These are phyloP conservation scores for Phylloscopus collybita DNA, from an alignment of 2,797 vertebrate species.

Conservation along the genomic window DNA sequence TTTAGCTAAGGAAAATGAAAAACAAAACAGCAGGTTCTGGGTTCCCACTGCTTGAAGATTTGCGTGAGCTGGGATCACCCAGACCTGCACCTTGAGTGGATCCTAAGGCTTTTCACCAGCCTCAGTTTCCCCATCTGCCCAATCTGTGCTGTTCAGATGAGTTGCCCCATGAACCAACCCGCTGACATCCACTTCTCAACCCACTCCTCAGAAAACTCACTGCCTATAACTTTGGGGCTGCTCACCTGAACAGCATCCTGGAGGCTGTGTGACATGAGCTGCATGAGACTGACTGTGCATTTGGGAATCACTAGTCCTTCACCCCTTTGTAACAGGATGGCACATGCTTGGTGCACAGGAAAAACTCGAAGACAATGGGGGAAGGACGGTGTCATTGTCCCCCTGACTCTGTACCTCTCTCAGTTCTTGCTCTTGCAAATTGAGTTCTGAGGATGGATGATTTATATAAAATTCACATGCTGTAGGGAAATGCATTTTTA, in stretches of 20 bases:
- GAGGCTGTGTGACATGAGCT: neutral
- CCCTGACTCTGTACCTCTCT: neutral
- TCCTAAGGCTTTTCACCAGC: rapidly evolving
- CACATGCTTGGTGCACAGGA: neutral
- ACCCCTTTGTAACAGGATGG: neutral
- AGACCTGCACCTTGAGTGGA: rapidly evolving
- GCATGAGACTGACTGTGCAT: rapidly evolving
- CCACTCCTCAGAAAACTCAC: neutral
- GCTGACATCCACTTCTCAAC: neutral
- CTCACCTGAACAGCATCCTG: neutral
- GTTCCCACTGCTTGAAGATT: neutral
- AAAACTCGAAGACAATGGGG: neutral
- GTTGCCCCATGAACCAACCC: neutral
- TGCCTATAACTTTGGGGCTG: neutral
- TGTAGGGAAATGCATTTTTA: neutral
- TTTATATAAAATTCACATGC: neutral
- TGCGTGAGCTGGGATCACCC: neutral
- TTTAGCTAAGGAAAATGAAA: neutral
- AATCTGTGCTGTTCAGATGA: neutral
- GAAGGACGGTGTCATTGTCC: neutral
- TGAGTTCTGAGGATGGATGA: neutral
- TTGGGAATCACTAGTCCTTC: neutral
- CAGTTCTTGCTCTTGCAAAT: neutral
- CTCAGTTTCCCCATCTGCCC: neutral
- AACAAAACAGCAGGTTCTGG: rapidly evolving